These are phyloP conservation scores for Diuraphis noxia DNA, from an alignment of 1,140 invertebrate genomes.

Conservation along the genomic window DNA sequence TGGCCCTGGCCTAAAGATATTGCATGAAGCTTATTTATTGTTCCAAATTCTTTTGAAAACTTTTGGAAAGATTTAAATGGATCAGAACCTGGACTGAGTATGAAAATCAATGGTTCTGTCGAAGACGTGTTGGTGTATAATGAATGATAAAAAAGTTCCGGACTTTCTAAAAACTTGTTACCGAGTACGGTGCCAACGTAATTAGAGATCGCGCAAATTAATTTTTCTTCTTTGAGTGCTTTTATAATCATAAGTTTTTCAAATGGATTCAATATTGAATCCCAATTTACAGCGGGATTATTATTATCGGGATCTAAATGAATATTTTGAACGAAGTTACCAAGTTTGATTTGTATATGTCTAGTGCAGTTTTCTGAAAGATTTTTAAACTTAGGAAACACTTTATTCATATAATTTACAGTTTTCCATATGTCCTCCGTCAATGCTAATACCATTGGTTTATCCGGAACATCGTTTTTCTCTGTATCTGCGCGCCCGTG, in stretches of 20 bases:
- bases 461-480: constrained; percentile 61
- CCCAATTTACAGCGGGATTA: constrained; percentile 63
- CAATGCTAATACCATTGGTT: constrained; percentile 64
- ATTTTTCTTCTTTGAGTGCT: constrained; percentile 79
- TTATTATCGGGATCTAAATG: constrained; percentile 9
- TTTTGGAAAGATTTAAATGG: constrained; percentile 79
- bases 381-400: constrained; percentile 64
- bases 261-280: constrained; percentile 69
- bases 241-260: constrained; percentile 83
- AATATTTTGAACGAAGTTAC: neutral
- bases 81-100: constrained; percentile 85
- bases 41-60: constrained; percentile 79
- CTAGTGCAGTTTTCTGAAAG: constrained; percentile 59
- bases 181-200: constrained; percentile 79
- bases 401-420: constrained; percentile 65
- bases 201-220: constrained; percentile 77
- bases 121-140: constrained; percentile 75
- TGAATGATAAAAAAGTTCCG: constrained; percentile 69
- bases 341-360: neutral
- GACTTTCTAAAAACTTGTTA: constrained; percentile 76
- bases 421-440: constrained; percentile 68
- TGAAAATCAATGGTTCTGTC: constrained; percentile 80
- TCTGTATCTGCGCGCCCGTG: constrained; percentile 64
- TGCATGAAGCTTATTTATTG: constrained; percentile 74
- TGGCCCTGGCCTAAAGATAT: constrained; percentile 91